Conservation (phyloP, 2,113 vertebrate species). For the Plestiodon gilberti region DNA sequence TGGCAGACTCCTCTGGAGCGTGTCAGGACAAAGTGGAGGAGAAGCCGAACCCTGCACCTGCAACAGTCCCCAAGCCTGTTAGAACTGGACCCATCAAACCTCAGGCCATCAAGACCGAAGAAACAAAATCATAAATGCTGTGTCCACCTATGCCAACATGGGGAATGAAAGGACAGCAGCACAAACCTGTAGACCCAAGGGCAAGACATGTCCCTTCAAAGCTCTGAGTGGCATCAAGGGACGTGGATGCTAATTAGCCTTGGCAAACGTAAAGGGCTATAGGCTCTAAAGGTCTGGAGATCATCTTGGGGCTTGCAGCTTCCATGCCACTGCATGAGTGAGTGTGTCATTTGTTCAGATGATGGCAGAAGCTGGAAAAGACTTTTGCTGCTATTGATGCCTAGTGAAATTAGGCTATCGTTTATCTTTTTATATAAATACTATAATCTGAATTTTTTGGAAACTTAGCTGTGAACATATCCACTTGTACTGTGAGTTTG, state of each 20-base stretch:
- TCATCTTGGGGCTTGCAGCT: slow-evolving; percentile 48
- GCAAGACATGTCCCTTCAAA: slow-evolving; percentile 13
- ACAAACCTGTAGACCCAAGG: slow-evolving; percentile 41
- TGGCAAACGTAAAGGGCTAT: slow-evolving; percentile 13
- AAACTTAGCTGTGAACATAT: slow-evolving; percentile 82
- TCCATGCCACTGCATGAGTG: slow-evolving; percentile 40
- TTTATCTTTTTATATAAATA: slow-evolving; percentile 87
- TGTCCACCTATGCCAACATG: slow-evolving; percentile 14
- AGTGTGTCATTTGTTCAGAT: slow-evolving; percentile 76
- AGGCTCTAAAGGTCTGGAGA: slow-evolving; percentile 23
- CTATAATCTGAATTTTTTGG: slow-evolving; percentile 82
- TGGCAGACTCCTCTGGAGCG: slow-evolving; percentile 79
- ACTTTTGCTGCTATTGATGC: slow-evolving; percentile 82
- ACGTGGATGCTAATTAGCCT: not conserved
- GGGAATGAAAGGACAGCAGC: slow-evolving; percentile 45
- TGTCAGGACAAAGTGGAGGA: slow-evolving; percentile 84
- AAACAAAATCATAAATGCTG: slow-evolving; percentile 87
- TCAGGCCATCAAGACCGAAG: slow-evolving; percentile 97
- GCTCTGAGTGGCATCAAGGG: slow-evolving; percentile 26
- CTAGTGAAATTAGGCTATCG: slow-evolving; percentile 75
- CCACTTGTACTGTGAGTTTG: slow-evolving; percentile 83
- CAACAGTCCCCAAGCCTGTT: slow-evolving; percentile 87
- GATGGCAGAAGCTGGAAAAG: slow-evolving; percentile 79
- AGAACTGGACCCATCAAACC: slow-evolving; percentile 99
- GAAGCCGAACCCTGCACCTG: slow-evolving; percentile 77